A percentile compares a stretch with the other conserved stretches of the same genome.
These are phyloP conservation scores for Melanotus villosus DNA, from an alignment of 2,888 invertebrate genomes.

Conservation along the genomic window DNA sequence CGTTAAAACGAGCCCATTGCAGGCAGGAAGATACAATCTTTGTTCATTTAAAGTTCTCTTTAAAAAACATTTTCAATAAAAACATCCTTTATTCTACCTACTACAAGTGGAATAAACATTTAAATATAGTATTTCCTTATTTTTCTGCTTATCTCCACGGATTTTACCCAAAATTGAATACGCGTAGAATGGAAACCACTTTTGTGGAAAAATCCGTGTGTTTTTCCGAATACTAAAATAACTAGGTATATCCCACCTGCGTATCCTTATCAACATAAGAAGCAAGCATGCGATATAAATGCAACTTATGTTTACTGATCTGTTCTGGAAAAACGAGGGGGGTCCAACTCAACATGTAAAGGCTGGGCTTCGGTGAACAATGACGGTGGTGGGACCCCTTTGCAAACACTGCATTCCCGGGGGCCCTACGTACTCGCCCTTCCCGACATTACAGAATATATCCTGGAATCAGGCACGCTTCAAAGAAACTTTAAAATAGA, in stretches of 20 bases:
- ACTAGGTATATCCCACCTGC: background rate
- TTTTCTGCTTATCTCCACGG: too few relatives aligned
- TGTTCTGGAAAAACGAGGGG: constrained; percentile 38
- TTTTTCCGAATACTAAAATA: constrained; percentile 1
- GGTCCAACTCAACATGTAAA: constrained; percentile 37
- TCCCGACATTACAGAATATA: constrained; percentile 41
- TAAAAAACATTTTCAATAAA: constrained; percentile 15
- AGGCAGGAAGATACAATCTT: constrained; percentile 13
- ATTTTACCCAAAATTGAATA: background rate
- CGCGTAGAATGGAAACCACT: background rate
- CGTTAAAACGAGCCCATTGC: constrained; percentile 4
- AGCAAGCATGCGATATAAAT: constrained; percentile 1
- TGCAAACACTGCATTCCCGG: constrained; percentile 46
- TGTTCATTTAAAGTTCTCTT: constrained; percentile 14
- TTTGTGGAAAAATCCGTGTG: background rate
- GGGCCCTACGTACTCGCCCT: constrained; percentile 42
- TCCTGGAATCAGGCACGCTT: constrained; percentile 52
- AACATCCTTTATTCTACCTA: background rate
- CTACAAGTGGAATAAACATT: constrained; percentile 3
- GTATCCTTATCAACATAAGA: constrained; percentile 9
- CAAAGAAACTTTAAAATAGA: constrained; percentile 53
- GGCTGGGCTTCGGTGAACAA: constrained; percentile 39
- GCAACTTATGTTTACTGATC: constrained; percentile 33
- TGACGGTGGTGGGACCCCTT: constrained; percentile 41
- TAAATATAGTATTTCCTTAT: background rate